These are phyloP conservation scores for Hippolais icterina DNA, from an alignment of 2,113 vertebrate species.

Conservation along the genomic window DNA sequence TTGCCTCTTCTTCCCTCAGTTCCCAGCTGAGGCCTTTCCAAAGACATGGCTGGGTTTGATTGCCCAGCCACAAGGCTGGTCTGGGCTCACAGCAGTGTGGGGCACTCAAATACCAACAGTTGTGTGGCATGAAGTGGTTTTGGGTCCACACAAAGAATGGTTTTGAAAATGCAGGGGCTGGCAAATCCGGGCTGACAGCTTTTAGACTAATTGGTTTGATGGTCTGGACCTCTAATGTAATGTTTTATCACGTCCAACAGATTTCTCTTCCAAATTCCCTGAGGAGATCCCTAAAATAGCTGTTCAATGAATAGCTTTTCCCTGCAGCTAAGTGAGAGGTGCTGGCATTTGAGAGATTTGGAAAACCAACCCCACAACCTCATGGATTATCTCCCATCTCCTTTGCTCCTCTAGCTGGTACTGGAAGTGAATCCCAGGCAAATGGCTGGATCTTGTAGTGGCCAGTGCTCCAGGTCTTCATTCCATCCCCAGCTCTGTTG, in stretches of 20 bases:
- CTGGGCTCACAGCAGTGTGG: background rate
- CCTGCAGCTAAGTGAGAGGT: background rate
- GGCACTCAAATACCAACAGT: background rate
- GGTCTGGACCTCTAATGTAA: background rate
- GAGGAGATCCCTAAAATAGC: slow-evolving; percentile 22
- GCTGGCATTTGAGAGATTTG: slow-evolving; percentile 6
- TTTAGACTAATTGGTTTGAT: slow-evolving; percentile 13
- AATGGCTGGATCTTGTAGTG: background rate
- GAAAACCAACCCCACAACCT: background rate
- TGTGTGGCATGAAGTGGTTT: accelerated
- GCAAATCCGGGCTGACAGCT: background rate
- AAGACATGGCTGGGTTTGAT: background rate
- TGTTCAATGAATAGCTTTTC: slow-evolving; percentile 24
- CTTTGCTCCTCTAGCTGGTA: background rate
- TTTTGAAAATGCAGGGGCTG: background rate
- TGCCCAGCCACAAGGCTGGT: background rate
- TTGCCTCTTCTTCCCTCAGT: background rate
- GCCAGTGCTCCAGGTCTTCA: background rate
- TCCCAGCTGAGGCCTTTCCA: background rate
- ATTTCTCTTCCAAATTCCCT: slow-evolving; percentile 35
- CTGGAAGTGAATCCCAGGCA: background rate
- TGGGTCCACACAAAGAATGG: accelerated
- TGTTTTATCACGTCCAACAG: slow-evolving; percentile 12
- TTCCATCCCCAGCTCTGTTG: background rate
- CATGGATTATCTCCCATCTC: background rate